Evolutionary conservation across 2,113 vertebrate species (phyloP), one percentile per base, ranked within the genome.

Genomic region (Nannobrachium achirus): DNA sequence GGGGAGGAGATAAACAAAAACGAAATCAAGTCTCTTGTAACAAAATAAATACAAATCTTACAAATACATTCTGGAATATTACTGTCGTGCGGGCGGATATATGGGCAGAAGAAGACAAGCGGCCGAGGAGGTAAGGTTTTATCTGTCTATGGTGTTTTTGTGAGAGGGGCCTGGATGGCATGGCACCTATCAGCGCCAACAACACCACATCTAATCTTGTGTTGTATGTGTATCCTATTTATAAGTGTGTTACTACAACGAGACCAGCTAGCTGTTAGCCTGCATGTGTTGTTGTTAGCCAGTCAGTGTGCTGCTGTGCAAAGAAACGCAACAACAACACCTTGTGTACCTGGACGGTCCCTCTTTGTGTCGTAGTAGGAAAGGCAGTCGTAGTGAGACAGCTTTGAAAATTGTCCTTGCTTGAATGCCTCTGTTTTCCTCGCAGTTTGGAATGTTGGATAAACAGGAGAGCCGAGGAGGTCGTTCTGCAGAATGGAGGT

Each of bases 401-500:
- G 33, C 15, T 53, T 15, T 51, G 39, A 38, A 8, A 15, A 48
- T 45, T 38, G 33, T 0, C 7, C 4, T 18, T 56, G 38, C 64
- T 50, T n/a, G n/a, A n/a, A n/a, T n/a, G n/a, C n/a, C n/a, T 11
- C 10, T 56, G 6, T 19, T 20, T 19, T 62, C 6, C 20, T n/a
- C 64, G 1, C 56, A 90, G 84, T 52, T 52, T 41, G 72, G 50
- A 41, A 86, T 88, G 81, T 73, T 63, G 73, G 61, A 50, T 40
- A 38, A 71, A 72, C 55, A 52, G 14, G 60, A 51, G 46, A 61
- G 14, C 45, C 49, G 67, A 66, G 66, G 3, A 20, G 52, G 73
- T 78, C 39, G 46, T 1, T 4, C 48, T 66, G 25, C 16, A 10
- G 50, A 75, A 79, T 83, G 81, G 80, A 74, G 85, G 87, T 89